These are phyloP conservation scores for Schizaphis graminum DNA, from an alignment of 2,888 invertebrate species.

Conservation along the genomic window DNA sequence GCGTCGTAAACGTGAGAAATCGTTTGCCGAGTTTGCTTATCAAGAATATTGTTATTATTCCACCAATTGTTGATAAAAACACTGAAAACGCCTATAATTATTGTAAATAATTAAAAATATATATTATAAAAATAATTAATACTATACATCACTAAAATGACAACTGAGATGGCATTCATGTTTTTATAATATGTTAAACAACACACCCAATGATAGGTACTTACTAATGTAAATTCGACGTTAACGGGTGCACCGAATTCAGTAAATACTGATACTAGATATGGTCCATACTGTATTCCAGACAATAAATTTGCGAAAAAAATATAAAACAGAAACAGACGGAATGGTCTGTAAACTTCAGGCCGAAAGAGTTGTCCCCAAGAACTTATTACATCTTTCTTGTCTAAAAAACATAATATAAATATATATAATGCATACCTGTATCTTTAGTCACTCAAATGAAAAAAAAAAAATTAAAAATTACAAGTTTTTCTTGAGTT, in stretches of 20 bases:
- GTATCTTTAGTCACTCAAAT: too few species aligned
- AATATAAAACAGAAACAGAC: not conserved
- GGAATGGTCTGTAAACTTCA: constrained; percentile 52
- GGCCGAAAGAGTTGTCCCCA: constrained; percentile 45
- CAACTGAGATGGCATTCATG: not conserved
- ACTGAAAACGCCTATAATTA: constrained; percentile 33
- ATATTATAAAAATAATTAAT: not conserved
- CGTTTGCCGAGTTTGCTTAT: constrained; percentile 55
- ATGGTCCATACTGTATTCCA: constrained; percentile 41
- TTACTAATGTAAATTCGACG: constrained; percentile 54
- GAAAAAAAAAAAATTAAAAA: too few species aligned
- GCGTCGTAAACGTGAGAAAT: constrained; percentile 46
- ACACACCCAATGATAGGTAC: not conserved
- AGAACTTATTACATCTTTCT: not conserved
- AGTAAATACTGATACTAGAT: constrained; percentile 30
- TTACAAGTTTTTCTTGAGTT: too few species aligned
- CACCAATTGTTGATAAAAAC: constrained; percentile 24
- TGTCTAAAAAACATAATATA: not conserved
- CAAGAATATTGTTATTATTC: constrained; percentile 29
- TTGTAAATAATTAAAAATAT: not conserved
- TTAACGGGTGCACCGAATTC: constrained; percentile 53
- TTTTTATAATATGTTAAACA: not conserved
- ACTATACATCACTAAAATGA: too few species aligned
- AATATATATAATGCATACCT: not conserved
- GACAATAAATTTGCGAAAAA: constrained; percentile 49